Evolutionary conservation across 2,888 invertebrate genomes (phyloP), one percentile per base, ranked within the genome.

Genomic region (Diplazon laetatorius): DNA sequence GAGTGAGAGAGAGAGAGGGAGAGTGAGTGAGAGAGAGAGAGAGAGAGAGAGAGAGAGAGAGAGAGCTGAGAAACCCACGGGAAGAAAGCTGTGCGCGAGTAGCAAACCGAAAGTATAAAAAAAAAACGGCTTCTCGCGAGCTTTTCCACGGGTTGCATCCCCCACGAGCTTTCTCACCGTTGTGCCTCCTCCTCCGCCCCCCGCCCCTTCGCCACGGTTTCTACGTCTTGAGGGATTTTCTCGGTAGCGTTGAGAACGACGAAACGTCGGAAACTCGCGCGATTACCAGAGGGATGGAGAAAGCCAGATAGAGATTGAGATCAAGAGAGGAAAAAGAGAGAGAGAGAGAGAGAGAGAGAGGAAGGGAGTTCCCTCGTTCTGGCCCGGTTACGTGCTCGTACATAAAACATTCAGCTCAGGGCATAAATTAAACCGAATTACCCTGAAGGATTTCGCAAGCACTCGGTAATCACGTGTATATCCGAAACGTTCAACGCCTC

Each of bases 401-500:
- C 81, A 82, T 82, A 81, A 82, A 81, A 82, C 79, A 81, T 82
- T 71, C 73, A 72, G 76, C 77, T 81, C 76, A 66, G 68, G 78
- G 80, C 81, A 82, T 82, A 81, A 82, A 82, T 82, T 82, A 82
- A 78, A 82, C 77, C 81, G 78, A 82, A 82, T 82, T 81, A 80
- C 82, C 77, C 80, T n/a, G 69, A 79, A 76, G 82, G 82, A 82
- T 81, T 82, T 82, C 62, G 68, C 71, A 63, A 68, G 48, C 48
- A 71, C 75, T 35, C 71, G 63, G 39, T 57, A 66, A 60, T 71
- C 66, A 71, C 71, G 66, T 18, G 66, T 48, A 62, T 42, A 62
- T 46, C 44, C n/a, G 46, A 37, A 59, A 37, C 50, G 9, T 22
- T 60, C 70, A 44, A 52, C 42, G 52, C 60, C 66, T 55, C 66